Conservation (phyloP, 2,797 vertebrate species). For the Galagoides demidoff region DNA sequence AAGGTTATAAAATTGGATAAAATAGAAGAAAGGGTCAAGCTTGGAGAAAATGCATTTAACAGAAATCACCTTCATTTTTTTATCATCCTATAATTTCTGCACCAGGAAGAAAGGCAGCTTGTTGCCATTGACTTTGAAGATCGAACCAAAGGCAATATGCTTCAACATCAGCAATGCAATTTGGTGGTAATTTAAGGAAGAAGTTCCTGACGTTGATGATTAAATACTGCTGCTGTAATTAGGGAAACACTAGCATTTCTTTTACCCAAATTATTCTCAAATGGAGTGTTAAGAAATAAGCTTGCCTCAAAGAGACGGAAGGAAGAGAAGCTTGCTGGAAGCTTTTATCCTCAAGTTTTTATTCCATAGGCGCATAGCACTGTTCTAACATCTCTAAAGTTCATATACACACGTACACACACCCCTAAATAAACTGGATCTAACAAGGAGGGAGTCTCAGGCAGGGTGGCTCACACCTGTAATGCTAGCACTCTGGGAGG, state of each 20-base stretch:
- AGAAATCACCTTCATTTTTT: neutral
- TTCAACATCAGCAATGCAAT: neutral
- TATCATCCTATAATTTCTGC: neutral
- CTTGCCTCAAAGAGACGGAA: neutral
- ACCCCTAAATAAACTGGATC: neutral
- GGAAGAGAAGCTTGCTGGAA: neutral
- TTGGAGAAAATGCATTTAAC: neutral
- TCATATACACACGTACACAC: neutral
- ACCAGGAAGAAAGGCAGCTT: neutral
- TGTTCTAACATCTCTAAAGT: neutral
- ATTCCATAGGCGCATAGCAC: neutral
- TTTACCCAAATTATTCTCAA: neutral
- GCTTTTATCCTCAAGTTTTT: neutral
- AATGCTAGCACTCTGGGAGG: no score
- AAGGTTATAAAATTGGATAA: neutral
- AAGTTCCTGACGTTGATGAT: neutral
- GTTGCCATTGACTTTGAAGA: neutral
- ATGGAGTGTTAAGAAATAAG: neutral
- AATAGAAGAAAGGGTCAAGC: neutral
- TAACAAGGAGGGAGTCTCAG: neutral
- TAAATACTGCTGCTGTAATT: neutral
- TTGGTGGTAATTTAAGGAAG: neutral
- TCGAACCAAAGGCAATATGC: neutral
- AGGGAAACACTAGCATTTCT: neutral
- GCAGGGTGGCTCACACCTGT: no score